Percentiles rank a stretch among this genome's conserved stretches.
Evolutionary conservation across 2,797 vertebrate species (phyloP).

Genomic region (Microchirus variegatus): DNA sequence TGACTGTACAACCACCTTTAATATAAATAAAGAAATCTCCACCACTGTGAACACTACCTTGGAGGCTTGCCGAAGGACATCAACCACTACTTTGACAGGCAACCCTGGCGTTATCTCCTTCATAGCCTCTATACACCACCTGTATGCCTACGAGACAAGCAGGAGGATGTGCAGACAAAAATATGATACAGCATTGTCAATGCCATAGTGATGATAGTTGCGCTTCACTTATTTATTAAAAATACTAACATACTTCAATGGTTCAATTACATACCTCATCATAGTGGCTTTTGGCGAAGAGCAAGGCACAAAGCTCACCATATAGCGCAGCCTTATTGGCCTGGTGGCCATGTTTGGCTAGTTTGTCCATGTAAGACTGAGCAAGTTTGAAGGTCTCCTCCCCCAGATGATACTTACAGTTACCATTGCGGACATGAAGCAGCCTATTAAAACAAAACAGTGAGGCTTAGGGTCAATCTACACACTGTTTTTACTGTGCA

Average conservation of each 20-base stretch:
- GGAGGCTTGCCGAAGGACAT: conserved; percentile 97
- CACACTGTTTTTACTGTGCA: background rate
- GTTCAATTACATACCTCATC: conserved; percentile 86
- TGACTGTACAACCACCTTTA: background rate
- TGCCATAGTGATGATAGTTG: no score
- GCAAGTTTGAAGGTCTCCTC: conserved; percentile 98
- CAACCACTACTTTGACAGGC: conserved; percentile 97
- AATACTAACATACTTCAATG: background rate
- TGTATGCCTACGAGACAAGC: conserved; percentile 86
- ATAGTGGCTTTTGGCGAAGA: conserved; percentile 99
- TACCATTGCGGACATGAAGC: conserved; percentile 97
- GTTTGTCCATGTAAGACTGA: conserved; percentile 97
- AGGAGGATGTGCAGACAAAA: conserved; percentile 8
- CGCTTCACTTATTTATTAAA: no score
- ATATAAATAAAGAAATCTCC: background rate
- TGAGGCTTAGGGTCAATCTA: no score
- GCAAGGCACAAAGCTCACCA: conserved; percentile 94
- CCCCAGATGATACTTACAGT: conserved; percentile 98
- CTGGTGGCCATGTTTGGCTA: conserved; percentile 95
- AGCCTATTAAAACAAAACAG: conserved; percentile 77
- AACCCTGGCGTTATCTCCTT: conserved; percentile 94
- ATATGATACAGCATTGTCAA: background rate
- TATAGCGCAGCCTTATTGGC: conserved; percentile 98
- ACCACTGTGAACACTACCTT: conserved; percentile 80
- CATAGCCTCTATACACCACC: conserved; percentile 99